Conservation (phyloP, 1,140 invertebrate species). For the Homalodisca vitripennis region DNA sequence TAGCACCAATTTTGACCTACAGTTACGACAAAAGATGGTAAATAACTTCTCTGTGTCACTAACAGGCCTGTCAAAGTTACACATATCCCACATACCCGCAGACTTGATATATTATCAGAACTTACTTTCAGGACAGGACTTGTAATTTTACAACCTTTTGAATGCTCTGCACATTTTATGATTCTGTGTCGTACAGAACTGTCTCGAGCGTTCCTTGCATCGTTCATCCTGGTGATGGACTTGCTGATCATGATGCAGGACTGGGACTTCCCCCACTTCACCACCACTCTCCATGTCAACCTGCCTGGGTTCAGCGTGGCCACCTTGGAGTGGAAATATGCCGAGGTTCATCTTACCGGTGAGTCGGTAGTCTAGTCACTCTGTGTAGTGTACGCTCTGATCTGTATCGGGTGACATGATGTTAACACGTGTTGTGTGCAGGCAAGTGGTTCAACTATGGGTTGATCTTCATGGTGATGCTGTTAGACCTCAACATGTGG, state of each 20-base stretch:
- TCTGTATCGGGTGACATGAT: no score
- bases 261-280: slow-evolving; percentile 61
- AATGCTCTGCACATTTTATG: no score
- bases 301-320: slow-evolving; percentile 55
- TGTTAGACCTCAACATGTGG: slow-evolving; percentile 61
- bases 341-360: slow-evolving; percentile 45
- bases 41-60: no score
- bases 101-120: no score
- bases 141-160: no score
- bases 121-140: no score
- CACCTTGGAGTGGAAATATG: slow-evolving; percentile 48
- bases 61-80: no score
- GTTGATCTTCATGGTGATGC: slow-evolving; percentile 57
- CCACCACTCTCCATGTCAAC: slow-evolving; percentile 56
- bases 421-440: slow-evolving; percentile 41
- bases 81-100: no score
- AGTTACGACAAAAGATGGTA: no score
- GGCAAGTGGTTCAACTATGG: slow-evolving; percentile 63
- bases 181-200: slow-evolving; percentile 50
- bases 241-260: slow-evolving; percentile 60
- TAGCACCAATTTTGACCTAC: no score
- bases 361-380: background rate
- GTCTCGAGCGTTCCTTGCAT: slow-evolving; percentile 55
- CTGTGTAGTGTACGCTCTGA: no score
- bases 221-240: slow-evolving; percentile 59